A percentile compares a stretch with the other conserved stretches of the same genome.
Evolutionary conservation across 2,797 vertebrate species (phyloP).

Genomic region (Silurus aristotelis): DNA sequence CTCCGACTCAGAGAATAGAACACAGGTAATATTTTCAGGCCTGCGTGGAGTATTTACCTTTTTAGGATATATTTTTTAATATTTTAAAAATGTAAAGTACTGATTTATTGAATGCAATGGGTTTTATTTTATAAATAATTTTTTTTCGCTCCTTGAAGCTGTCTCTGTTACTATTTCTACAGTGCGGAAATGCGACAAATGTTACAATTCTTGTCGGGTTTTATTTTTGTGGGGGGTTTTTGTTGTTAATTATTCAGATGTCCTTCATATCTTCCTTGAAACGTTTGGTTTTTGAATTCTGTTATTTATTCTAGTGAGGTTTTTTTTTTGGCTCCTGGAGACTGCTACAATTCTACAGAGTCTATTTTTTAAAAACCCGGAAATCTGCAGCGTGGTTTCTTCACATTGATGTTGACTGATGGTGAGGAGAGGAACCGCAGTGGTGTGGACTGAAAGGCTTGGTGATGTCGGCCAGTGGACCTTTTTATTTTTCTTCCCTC

Average conservation of each 20-base stretch:
- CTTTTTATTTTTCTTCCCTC: background rate
- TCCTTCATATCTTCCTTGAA: conserved; percentile 71
- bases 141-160: conserved; percentile 66
- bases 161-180: conserved; percentile 75
- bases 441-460: conserved; percentile 59
- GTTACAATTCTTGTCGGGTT: conserved; percentile 50
- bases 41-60: conserved; percentile 73
- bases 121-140: conserved; percentile 77
- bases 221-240: conserved; percentile 41
- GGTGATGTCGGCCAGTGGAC: conserved; percentile 58
- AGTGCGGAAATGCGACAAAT: conserved; percentile 67
- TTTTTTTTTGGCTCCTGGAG: conserved; percentile 58
- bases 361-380: conserved; percentile 78
- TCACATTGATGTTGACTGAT: conserved; percentile 61
- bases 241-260: conserved; percentile 69
- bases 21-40: conserved; percentile 74
- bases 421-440: conserved; percentile 67
- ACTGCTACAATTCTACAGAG: conserved; percentile 77
- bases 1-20: conserved; percentile 67
- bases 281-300: conserved; percentile 68
- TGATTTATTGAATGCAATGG: conserved; percentile 84
- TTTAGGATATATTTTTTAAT: conserved; percentile 76
- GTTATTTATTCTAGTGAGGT: conserved; percentile 72
- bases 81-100: conserved; percentile 75
- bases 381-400: conserved; percentile 60